Percentiles rank a stretch among this genome's conserved stretches.
phyloP scores from a whole-genome alignment of 2,797 vertebrate species.

The Microctenopoma lineatum region DNA sequence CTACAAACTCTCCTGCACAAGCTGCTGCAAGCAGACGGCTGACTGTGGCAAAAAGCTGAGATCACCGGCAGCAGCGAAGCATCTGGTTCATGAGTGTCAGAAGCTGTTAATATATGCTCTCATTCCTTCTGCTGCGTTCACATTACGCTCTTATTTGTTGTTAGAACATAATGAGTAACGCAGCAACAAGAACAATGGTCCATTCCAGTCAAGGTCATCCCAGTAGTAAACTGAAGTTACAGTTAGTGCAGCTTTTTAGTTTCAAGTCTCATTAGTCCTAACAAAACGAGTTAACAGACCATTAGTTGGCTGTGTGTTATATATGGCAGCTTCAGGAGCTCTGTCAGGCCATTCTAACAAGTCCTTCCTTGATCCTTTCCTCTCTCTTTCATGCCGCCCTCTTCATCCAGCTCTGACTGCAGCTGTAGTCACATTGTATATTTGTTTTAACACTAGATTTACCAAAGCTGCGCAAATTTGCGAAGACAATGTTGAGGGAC shows the following conservation, averaged over 20 bases:
- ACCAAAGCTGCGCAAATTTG: too few species aligned
- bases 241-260: constrained; percentile 67
- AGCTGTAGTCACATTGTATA: constrained; percentile 20
- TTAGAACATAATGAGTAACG: constrained; percentile 26
- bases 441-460: constrained; percentile 14
- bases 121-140: constrained; percentile 25
- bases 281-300: constrained; percentile 44
- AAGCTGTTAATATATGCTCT: constrained; percentile 44
- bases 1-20: constrained; percentile 24
- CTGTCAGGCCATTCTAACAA: constrained; percentile 50
- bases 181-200: constrained; percentile 19
- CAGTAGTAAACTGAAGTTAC: constrained; percentile 8
- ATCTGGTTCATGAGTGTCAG: constrained; percentile 40
- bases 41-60: constrained; percentile 34
- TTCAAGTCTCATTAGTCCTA: constrained; percentile 15
- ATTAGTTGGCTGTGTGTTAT: constrained; percentile 54
- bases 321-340: constrained; percentile 36
- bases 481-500: not conserved
- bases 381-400: constrained; percentile 28
- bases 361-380: constrained; percentile 63
- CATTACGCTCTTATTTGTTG: constrained; percentile 2
- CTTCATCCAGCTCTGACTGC: constrained; percentile 18
- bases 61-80: constrained; percentile 56
- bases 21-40: constrained; percentile 54
- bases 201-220: constrained; percentile 32